phyloP scores from a whole-genome alignment of 2,888 invertebrate genomes.

The Bellardia pandia region DNA sequence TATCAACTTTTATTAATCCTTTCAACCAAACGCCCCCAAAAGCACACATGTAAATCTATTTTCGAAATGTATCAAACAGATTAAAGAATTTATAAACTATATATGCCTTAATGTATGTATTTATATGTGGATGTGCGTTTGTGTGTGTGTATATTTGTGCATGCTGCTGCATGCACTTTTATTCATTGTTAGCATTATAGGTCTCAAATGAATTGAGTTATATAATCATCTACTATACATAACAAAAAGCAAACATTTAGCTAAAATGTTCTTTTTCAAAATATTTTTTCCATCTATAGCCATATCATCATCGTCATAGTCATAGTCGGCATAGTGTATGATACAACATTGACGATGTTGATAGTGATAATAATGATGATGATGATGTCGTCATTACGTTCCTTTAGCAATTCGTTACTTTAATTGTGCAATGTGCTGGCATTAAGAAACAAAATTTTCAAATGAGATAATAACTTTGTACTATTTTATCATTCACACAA shows the following conservation, averaged over 20 bases:
- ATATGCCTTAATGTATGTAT: neutral
- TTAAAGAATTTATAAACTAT: constrained; percentile 41
- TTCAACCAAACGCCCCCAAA: constrained; percentile 2
- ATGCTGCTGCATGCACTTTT: constrained; percentile 41
- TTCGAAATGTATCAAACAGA: constrained; percentile 39
- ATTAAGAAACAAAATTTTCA: no score
- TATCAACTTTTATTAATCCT: neutral
- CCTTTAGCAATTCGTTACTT: constrained; percentile 40
- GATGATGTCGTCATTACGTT: constrained; percentile 32
- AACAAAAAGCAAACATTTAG: constrained; percentile 38
- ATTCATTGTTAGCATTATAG: constrained; percentile 5
- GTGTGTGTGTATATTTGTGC: neutral
- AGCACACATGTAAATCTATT: constrained; percentile 44
- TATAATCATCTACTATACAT: constrained; percentile 35
- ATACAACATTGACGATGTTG: constrained; percentile 10
- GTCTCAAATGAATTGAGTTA: constrained; percentile 60
- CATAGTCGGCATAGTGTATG: neutral
- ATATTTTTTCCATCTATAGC: neutral
- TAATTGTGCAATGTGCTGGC: no score
- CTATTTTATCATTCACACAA: no score
- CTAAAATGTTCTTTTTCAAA: neutral
- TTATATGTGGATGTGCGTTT: neutral
- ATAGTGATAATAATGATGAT: constrained; percentile 15
- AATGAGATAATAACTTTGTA: no score
- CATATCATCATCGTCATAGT: constrained; percentile 10